Evolutionary conservation across 2,113 vertebrate species (phyloP).

Genomic region (Oncorhynchus tshawytscha): DNA sequence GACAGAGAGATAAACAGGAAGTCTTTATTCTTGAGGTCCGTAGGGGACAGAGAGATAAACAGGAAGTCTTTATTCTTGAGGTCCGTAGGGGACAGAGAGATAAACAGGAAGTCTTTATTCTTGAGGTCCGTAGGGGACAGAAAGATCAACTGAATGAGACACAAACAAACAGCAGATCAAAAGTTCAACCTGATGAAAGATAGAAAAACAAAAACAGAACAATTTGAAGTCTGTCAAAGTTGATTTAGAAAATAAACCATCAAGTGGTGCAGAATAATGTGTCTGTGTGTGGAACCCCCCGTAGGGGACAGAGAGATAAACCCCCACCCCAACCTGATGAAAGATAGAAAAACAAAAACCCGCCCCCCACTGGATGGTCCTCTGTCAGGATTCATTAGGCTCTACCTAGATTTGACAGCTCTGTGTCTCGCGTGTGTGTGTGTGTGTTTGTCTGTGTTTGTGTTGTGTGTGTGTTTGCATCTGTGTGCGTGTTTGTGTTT

Average conservation of each 20-base stretch:
- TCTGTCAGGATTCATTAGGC: constrained; percentile 10
- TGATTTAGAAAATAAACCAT: constrained; percentile 14
- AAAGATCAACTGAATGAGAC: not conserved
- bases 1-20: too few species aligned
- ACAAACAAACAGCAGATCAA: too few species aligned
- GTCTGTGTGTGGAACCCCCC: not conserved
- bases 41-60: too few species aligned
- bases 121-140: not conserved
- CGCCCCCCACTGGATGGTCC: not conserved
- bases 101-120: not conserved
- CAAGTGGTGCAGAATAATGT: constrained; percentile 18
- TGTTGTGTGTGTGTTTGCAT: too few species aligned
- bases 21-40: too few species aligned
- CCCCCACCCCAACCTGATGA: too few species aligned
- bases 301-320: too few species aligned
- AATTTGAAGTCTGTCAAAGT: constrained; percentile 19
- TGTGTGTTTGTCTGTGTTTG: too few species aligned
- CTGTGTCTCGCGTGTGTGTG: not conserved
- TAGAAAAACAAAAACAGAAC: not conserved
- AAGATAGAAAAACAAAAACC: too few species aligned
- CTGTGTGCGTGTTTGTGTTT: too few species aligned
- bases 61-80: too few species aligned
- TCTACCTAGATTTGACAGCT: constrained; percentile 12
- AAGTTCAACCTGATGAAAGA: not conserved
- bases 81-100: not conserved